Conservation (phyloP, 2,888 invertebrate genomes). For the Onthophagus sagittarius region DNA sequence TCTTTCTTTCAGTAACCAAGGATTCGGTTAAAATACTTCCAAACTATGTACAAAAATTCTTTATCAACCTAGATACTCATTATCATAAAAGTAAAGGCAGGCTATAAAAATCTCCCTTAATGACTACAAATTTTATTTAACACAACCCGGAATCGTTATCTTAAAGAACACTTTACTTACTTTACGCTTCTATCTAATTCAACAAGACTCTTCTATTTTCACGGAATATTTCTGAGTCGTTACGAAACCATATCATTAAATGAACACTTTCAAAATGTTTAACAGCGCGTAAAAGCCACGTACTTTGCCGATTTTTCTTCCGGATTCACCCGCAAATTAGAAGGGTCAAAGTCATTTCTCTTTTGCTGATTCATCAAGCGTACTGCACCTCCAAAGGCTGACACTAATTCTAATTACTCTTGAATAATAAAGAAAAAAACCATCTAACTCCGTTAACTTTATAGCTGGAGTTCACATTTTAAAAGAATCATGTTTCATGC, state of each 20-base stretch:
- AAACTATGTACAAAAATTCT: no score
- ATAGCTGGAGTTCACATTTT: no score
- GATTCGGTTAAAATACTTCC: no score
- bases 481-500: not conserved
- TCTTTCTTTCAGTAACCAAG: no score
- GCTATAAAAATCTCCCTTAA: no score
- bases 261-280: not conserved
- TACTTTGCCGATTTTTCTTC: not conserved
- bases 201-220: not conserved
- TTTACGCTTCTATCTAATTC: not conserved
- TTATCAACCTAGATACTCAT: no score
- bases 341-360: not conserved
- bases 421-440: not conserved
- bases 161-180: no score
- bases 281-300: not conserved
- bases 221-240: not conserved
- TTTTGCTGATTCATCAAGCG: not conserved
- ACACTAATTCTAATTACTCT: not conserved
- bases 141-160: no score
- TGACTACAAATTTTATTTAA: no score
- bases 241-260: not conserved
- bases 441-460: not conserved
- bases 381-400: not conserved
- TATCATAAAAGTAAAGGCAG: no score
- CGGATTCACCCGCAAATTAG: not conserved